These are phyloP conservation scores for Octodon degus DNA, from an alignment of 2,113 vertebrate genomes.

Conservation along the genomic window DNA sequence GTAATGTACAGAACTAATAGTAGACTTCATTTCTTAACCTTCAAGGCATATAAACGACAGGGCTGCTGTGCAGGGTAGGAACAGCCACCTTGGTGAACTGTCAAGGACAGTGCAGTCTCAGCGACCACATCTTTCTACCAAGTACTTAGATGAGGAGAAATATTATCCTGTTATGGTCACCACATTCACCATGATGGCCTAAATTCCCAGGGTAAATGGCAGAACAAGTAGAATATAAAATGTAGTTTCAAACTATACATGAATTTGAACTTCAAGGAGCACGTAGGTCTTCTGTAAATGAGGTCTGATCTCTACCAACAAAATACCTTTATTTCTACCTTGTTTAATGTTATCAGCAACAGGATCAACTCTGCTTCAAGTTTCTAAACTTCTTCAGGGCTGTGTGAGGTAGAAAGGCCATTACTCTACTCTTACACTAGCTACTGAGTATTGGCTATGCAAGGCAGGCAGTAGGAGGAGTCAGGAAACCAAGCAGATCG, in stretches of 20 bases:
- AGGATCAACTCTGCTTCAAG: neutral
- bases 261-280: slow-evolving; percentile 23
- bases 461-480: slow-evolving; percentile 32
- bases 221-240: neutral
- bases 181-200: neutral
- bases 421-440: neutral
- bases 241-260: slow-evolving; percentile 14
- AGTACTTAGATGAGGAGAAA: neutral
- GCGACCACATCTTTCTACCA: neutral
- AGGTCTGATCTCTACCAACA: neutral
- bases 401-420: neutral
- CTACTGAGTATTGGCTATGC: neutral
- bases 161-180: neutral
- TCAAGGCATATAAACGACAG: neutral
- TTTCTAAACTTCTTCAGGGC: neutral
- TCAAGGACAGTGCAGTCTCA: neutral
- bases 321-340: slow-evolving; percentile 11
- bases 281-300: neutral
- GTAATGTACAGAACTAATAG: neutral
- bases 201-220: neutral
- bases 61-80: neutral
- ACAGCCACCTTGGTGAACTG: neutral
- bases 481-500: slow-evolving; percentile 67
- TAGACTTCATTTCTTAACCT: neutral
- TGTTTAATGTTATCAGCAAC: neutral